phyloP scores from a whole-genome alignment of 2,797 vertebrate species.

The Pseudotriccus pelzelni region DNA sequence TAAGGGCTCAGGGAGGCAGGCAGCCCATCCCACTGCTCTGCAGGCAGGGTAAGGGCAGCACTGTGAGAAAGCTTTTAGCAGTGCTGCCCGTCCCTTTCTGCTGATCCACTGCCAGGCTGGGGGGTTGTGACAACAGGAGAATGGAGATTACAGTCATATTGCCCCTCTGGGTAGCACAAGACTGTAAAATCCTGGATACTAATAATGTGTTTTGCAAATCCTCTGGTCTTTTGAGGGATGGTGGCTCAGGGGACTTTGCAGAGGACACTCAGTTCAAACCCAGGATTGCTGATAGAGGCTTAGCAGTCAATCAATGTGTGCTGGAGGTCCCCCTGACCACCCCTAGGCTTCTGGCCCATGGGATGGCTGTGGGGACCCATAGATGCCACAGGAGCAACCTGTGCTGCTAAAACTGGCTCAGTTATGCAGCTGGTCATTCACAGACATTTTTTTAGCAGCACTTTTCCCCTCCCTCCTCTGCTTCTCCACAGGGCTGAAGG shows the following conservation, averaged over 20 bases:
- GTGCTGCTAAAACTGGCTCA: background rate
- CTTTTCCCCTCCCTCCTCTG: background rate
- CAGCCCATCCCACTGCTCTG: background rate
- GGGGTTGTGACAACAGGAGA: background rate
- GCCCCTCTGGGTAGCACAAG: background rate
- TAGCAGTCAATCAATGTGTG: background rate
- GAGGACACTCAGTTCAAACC: background rate
- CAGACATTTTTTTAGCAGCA: background rate
- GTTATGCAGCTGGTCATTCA: background rate
- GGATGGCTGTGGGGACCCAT: background rate
- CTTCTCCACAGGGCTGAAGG: background rate
- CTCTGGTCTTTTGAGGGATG: background rate
- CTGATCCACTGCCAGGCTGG: background rate
- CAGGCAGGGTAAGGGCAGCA: background rate
- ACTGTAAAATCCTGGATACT: background rate
- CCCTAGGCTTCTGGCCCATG: background rate
- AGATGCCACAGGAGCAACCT: background rate
- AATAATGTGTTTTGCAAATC: background rate
- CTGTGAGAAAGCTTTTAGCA: constrained; percentile 3
- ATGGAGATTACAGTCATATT: background rate
- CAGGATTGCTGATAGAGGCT: background rate
- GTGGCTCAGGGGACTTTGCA: background rate
- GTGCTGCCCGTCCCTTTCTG: background rate
- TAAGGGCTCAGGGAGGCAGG: background rate
- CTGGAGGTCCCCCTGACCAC: background rate